Evolutionary conservation across 2,888 invertebrate genomes (phyloP).

Genomic region (Notodonta ziczac): DNA sequence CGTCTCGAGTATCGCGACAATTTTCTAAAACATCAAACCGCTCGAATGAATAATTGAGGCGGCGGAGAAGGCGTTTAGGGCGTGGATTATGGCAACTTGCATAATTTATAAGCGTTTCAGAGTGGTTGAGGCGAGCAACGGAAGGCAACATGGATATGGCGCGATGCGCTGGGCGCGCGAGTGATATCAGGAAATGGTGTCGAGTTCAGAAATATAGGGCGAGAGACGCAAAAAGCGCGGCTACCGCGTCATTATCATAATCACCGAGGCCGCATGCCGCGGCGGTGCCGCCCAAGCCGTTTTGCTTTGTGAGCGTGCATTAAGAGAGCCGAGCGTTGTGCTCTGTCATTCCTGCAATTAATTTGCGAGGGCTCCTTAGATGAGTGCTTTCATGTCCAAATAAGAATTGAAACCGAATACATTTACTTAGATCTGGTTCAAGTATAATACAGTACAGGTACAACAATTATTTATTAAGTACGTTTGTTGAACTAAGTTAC

Average conservation of each 20-base stretch:
- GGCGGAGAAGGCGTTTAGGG: constrained; percentile 80
- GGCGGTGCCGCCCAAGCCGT: constrained; percentile 75
- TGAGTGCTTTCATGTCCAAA: constrained; percentile 59
- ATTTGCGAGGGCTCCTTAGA: constrained; percentile 72
- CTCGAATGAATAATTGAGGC: constrained; percentile 81
- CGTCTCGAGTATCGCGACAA: constrained; percentile 77
- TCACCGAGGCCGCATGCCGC: constrained; percentile 78
- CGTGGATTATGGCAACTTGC: constrained; percentile 82
- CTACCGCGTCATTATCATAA: constrained; percentile 83
- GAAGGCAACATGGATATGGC: constrained; percentile 49
- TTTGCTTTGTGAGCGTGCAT: constrained; percentile 81
- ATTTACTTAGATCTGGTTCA: constrained; percentile 9
- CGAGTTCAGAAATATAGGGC: constrained; percentile 76
- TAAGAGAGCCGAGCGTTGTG: constrained; percentile 77
- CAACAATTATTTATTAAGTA: neutral
- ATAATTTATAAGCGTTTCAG: constrained; percentile 80
- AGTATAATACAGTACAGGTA: constrained; percentile 16
- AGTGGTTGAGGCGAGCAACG: constrained; percentile 66
- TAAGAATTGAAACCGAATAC: constrained; percentile 19
- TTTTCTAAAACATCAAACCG: constrained; percentile 83
- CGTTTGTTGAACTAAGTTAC: no score
- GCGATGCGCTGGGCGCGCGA: constrained; percentile 47
- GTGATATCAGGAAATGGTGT: constrained; percentile 68
- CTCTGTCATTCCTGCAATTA: constrained; percentile 80
- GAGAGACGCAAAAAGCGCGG: constrained; percentile 78